These are phyloP conservation scores for Botia kubotai DNA, from an alignment of 2,797 vertebrate species.

Conservation along the genomic window DNA sequence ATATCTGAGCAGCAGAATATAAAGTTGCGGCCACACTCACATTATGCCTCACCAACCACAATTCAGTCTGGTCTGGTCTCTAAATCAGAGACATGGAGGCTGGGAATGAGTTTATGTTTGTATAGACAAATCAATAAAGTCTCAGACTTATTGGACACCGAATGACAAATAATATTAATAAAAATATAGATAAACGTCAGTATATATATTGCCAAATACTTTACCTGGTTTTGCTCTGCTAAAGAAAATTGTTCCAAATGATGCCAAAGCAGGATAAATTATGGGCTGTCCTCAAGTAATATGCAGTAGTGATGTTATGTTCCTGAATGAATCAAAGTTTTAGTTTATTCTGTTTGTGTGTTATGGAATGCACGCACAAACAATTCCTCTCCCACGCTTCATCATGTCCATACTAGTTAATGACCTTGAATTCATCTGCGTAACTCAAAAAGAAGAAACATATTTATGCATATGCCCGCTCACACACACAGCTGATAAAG, in stretches of 20 bases:
- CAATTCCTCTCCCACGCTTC: background rate
- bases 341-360: background rate
- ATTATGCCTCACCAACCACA: conserved; percentile 13
- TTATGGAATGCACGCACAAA: background rate
- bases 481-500: background rate
- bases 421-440: too few species aligned
- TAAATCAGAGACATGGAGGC: background rate
- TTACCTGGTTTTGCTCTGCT: too few species aligned
- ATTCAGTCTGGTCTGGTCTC: conserved; percentile 17
- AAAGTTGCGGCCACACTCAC: conserved; percentile 17
- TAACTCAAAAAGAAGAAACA: background rate
- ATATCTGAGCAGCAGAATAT: conserved; percentile 29
- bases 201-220: too few species aligned
- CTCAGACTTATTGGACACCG: background rate
- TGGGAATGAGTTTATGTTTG: conserved; percentile 12
- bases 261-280: too few species aligned
- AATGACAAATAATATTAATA: conserved; percentile 1
- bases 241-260: too few species aligned
- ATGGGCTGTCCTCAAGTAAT: too few species aligned
- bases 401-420: too few species aligned
- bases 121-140: conserved; percentile 1
- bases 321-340: too few species aligned
- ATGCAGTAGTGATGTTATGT: too few species aligned
- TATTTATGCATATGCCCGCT: background rate
- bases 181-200: too few species aligned